Evolutionary conservation across 2,797 vertebrate species (phyloP).

Genomic region (Anguilla marmorata): DNA sequence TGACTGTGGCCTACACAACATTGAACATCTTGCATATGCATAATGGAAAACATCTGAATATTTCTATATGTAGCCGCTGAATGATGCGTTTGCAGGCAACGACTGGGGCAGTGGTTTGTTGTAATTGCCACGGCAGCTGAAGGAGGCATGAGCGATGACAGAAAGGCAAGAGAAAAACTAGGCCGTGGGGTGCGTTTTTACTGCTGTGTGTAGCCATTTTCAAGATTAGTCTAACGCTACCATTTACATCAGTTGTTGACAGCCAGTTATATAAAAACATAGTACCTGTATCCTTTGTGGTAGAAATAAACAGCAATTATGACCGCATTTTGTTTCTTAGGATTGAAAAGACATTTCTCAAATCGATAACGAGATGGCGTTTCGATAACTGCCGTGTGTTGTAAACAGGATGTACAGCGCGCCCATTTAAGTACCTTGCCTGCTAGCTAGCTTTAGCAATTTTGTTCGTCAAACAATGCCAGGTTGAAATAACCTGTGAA

Average conservation of each 20-base stretch:
- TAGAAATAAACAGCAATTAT: background rate
- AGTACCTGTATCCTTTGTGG: background rate
- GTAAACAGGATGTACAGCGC: conserved; percentile 34
- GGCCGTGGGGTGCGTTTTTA: conserved; percentile 6
- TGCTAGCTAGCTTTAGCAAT: background rate
- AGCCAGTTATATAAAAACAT: background rate
- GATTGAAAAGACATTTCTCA: background rate
- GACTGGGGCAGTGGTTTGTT: background rate
- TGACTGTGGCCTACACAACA: background rate
- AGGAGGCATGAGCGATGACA: background rate
- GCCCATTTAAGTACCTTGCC: conserved; percentile 10
- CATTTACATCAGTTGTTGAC: background rate
- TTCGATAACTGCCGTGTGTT: background rate
- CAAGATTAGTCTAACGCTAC: background rate
- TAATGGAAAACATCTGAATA: background rate
- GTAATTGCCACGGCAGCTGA: background rate
- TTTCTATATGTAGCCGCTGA: background rate
- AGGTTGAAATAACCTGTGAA: too few species aligned
- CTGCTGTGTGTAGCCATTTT: background rate
- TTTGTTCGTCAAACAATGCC: background rate
- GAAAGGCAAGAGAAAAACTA: conserved; percentile 11
- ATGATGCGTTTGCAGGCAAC: background rate
- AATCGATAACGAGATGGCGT: conserved; percentile 12
- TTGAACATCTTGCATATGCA: background rate
- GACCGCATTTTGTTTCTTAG: background rate